Base-by-base conservation (phyloP, 2,797 vertebrate genomes). In the Acridotheres tristis region DNA sequence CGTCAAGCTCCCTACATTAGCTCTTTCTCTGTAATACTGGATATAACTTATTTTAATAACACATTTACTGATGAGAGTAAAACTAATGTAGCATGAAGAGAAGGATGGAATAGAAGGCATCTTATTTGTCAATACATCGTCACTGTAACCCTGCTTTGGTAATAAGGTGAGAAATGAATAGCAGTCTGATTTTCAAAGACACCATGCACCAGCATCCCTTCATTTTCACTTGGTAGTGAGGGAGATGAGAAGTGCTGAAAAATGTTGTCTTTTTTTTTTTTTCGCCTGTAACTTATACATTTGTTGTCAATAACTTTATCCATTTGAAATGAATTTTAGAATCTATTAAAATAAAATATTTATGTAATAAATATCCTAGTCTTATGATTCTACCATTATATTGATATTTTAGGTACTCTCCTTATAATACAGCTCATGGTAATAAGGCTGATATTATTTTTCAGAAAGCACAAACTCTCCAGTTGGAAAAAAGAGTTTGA, bases 71-170 rank as follows among this genome's bases (percentile, higher is more conserved):
- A 96, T 91, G 93, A 96, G 73, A 94, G 38, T 92, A 93, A 76
- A 93, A 57, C 66, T 94, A 96, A 95, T 61, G 85, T 78, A 90
- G 87, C 92, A 92, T 92, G 89, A 94, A 91, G 69, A 93, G 82
- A 92, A 91, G 62, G 87, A 95, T 89, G 80, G 82, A 73, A 89
- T 42, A 78, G 79, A 94, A 91, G 36, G 82, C 76, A 89, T 73
- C 76, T 84, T 92, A 91, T 97, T 96, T 97, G 89, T 95, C 89
- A 89, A 92, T 92, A 88, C 42, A 48, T 53, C 0, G 2, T 93
- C 92, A 89, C 82, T 91, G 85, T 94, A 94, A 94, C 34, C 48
- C 71, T 55, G 73, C 69, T 86, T 91, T 63, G 36, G 76, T 91
- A 91, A 76, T 55, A 71, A 84, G 45, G 61, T 80, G 36, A 89